Evolutionary conservation across 2,113 vertebrate species (phyloP), one percentile per base, ranked within the genome.

Genomic region (Gymnarchus niloticus): DNA sequence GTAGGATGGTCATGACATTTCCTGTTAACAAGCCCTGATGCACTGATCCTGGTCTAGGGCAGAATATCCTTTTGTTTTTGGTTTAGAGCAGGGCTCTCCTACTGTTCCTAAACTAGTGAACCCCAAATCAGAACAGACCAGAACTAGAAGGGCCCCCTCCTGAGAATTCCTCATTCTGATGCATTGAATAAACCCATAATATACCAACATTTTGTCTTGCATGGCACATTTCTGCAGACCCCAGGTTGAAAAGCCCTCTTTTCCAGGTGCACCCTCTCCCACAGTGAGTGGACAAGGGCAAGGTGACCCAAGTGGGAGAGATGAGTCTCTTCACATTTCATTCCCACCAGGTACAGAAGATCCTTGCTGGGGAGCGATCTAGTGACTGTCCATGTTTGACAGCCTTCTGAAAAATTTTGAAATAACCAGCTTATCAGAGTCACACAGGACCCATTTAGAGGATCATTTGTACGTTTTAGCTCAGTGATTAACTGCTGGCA

Each of bases 1-100:
- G 65, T 83, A 86, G 12, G 78, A 77, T 65, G 49, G 56, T 56
- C 49, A 12, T 90, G 86, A 88, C 81, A 83, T 69, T 85, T 76
- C 8, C 51, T 56, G 28, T 76, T 25, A 80, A 48, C 7, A 14
- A n/a, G 14, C 41, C 46, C 41, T 28, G 21, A 6, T 56, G 14
- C 41, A 25, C 41, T 28, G 21, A 6, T 56, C 25, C 54, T 44
- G 41, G 44, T n/a, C 46, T 80, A 48, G 23, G 33, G 3, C 46
- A 2, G 23, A 84, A 46, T 84, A 84, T 46, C 83, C 48, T 84
- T 84, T 49, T 41, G 57, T n/a, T 48, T 25, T 17, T 25, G 48
- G 49, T 84, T 69, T 76, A n/a, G 77, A 25, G 23, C 19, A 56
- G 46, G 12, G 33, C 17, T 28, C 41, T 73, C 41, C 33, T 17